phyloP scores from a whole-genome alignment of 2,888 invertebrate species.

The Drosophila bunnanda region DNA sequence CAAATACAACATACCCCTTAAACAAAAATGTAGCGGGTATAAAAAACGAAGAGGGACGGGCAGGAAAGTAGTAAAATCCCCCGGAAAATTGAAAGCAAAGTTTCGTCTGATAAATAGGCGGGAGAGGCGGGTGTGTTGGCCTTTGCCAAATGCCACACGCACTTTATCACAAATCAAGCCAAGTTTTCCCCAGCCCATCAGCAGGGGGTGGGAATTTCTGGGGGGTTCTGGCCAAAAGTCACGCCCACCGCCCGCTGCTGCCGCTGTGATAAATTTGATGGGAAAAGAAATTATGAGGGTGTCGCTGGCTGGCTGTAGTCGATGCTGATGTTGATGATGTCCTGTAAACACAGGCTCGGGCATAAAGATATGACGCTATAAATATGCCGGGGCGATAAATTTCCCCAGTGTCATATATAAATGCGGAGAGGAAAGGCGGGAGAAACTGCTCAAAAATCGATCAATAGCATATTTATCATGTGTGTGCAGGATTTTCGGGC shows the following conservation, averaged over 20 bases:
- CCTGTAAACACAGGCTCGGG: slow-evolving; percentile 68
- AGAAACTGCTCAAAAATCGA: slow-evolving; percentile 76
- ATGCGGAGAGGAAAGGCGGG: neutral
- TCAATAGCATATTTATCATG: slow-evolving; percentile 81
- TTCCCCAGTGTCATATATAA: slow-evolving; percentile 45
- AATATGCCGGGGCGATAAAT: slow-evolving; percentile 77
- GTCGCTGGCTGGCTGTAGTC: slow-evolving; percentile 47
- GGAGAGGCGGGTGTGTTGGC: slow-evolving; percentile 32
- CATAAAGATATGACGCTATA: slow-evolving; percentile 74
- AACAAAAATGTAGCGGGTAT: neutral
- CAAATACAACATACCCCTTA: slow-evolving; percentile 3
- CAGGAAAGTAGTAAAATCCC: slow-evolving; percentile 64
- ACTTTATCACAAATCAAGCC: slow-evolving; percentile 80
- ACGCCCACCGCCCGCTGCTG: slow-evolving; percentile 60
- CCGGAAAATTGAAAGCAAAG: slow-evolving; percentile 76
- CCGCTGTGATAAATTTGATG: slow-evolving; percentile 77
- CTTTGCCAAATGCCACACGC: slow-evolving; percentile 60
- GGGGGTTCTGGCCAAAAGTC: slow-evolving; percentile 59
- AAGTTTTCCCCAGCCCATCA: slow-evolving; percentile 52
- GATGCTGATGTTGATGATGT: slow-evolving; percentile 70
- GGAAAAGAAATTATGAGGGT: slow-evolving; percentile 76
- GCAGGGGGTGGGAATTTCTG: neutral
- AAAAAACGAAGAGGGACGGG: slow-evolving; percentile 5
- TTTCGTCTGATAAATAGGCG: slow-evolving; percentile 72
- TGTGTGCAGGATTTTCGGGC: slow-evolving; percentile 41